A percentile compares a stretch with the other conserved stretches of the same genome.
These are phyloP conservation scores for Latrodectus geometricus DNA, from an alignment of 1,140 invertebrate species.

Conservation along the genomic window DNA sequence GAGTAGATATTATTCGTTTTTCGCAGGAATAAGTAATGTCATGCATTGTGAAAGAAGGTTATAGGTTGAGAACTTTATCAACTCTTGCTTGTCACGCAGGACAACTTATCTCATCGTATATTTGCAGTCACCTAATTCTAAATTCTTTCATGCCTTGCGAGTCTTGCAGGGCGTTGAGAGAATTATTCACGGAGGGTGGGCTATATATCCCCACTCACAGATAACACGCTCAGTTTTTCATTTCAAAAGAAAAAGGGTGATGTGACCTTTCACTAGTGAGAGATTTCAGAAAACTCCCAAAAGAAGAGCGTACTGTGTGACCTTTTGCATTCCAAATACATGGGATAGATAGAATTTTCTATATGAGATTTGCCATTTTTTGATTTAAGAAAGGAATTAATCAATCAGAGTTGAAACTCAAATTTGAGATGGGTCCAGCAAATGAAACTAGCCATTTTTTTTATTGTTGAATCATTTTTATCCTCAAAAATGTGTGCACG, in stretches of 20 bases:
- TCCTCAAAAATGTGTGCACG: neutral
- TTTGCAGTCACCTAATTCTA: conserved; percentile 38
- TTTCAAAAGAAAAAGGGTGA: conserved; percentile 31
- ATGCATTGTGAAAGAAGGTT: neutral
- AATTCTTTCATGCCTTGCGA: conserved; percentile 11
- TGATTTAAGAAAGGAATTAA: neutral
- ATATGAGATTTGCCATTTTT: neutral
- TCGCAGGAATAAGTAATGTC: too few species aligned
- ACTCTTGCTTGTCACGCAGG: conserved; percentile 5
- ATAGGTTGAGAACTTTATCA: neutral
- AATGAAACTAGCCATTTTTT: neutral
- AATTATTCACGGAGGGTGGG: conserved; percentile 41
- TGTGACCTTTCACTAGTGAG: conserved; percentile 1
- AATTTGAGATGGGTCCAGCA: neutral
- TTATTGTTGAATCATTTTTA: neutral
- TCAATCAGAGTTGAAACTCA: neutral
- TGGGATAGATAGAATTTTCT: neutral
- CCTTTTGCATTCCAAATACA: conserved; percentile 3
- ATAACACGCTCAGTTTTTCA: neutral
- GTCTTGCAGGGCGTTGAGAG: conserved; percentile 22
- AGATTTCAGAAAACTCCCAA: conserved; percentile 29
- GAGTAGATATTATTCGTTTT: too few species aligned
- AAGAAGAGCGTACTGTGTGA: neutral
- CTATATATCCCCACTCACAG: conserved; percentile 36
- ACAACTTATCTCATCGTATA: conserved; percentile 30